Evolutionary conservation across 2,888 invertebrate species (phyloP).

Genomic region (Phyllotreta cruciferae): DNA sequence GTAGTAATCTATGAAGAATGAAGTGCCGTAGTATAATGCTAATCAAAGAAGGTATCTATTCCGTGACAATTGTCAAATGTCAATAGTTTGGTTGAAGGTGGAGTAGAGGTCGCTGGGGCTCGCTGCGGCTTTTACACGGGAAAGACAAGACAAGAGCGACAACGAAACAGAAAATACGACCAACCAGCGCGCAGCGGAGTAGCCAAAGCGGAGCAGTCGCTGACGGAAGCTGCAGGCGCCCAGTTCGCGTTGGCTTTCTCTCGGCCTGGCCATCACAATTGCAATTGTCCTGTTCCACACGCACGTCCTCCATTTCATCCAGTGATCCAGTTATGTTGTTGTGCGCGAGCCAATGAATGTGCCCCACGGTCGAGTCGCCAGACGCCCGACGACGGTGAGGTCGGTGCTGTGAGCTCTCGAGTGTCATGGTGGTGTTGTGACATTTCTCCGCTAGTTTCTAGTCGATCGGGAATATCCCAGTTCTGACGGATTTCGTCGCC

Average conservation of each 20-base stretch:
- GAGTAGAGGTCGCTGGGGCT: conserved; percentile 29
- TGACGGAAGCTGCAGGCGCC: conserved; percentile 46
- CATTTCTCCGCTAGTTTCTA: conserved; percentile 46
- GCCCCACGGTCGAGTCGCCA: background rate
- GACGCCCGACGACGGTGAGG: too few species aligned
- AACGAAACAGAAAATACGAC: conserved; percentile 21
- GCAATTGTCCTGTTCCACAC: conserved; percentile 1
- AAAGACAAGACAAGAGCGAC: conserved; percentile 16
- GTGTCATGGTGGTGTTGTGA: conserved; percentile 54
- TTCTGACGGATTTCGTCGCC: conserved; percentile 38
- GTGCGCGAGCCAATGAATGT: too few species aligned
- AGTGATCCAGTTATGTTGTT: too few species aligned
- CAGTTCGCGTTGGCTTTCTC: conserved; percentile 42
- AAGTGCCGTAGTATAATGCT: too few species aligned
- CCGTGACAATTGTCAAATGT: background rate
- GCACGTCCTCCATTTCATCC: too few species aligned
- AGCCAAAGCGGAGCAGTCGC: conserved; percentile 38
- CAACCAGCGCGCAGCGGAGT: conserved; percentile 37
- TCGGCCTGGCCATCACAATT: conserved; percentile 21
- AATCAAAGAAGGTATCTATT: too few species aligned
- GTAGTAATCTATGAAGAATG: too few species aligned
- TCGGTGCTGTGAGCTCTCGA: conserved; percentile 31
- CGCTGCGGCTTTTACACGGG: conserved; percentile 33
- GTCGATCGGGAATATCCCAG: conserved; percentile 39
- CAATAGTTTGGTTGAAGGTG: background rate